Base-by-base conservation (phyloP, 92 coral and sea anemone genomes). In the Zoanthus gigantus region DNA sequence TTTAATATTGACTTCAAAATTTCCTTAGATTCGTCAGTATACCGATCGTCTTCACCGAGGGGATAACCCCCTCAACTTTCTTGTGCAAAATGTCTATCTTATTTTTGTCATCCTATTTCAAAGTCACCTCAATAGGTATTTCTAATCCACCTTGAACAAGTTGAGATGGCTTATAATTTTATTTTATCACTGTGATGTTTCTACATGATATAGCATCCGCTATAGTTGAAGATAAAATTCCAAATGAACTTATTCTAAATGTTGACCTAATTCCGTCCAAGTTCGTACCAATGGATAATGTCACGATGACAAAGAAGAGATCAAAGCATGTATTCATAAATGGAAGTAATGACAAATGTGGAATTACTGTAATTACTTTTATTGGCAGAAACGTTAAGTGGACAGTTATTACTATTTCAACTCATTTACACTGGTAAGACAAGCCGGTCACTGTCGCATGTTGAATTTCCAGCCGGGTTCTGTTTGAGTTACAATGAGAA, bases 201-300 rank as follows among this genome's bases (percentile, higher is more conserved):
- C 87, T 87, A 14, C 83, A 88, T 32, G 84, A 83, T 71, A 48
- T 89, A 56, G 92, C 89, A 0, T 82, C 72, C 72, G 92, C 90
- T 1, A 83, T 91, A 11, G 48, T 82, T 0, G 87, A 81, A 9
- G 31, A 91, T 86, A 76, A 17, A 85, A 87, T 87, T 83, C 91
- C 91, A 88, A 89, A 91, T 61, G 89, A 91, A 61, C 91, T 91
- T 32, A 91, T 91, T 57, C 87, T 10, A 88, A 88, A 23, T 87
- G 93, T 88, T 11, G 91, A 91, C 76, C 91, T 82, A 63, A 90
- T 90, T 17, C 90, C 90, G 37, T 83, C 91, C 6, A 88, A 82
- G 28, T 88, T 88, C 28, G 91, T 88, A 83, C 83, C 84, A 73
- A 88, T 88, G 53, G 91, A 88, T 46, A 88, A 82, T 69, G 74